Percentiles rank a stretch among this genome's conserved stretches.
phyloP scores from a whole-genome alignment of 2,797 vertebrate genomes.

The Falco berigora region DNA sequence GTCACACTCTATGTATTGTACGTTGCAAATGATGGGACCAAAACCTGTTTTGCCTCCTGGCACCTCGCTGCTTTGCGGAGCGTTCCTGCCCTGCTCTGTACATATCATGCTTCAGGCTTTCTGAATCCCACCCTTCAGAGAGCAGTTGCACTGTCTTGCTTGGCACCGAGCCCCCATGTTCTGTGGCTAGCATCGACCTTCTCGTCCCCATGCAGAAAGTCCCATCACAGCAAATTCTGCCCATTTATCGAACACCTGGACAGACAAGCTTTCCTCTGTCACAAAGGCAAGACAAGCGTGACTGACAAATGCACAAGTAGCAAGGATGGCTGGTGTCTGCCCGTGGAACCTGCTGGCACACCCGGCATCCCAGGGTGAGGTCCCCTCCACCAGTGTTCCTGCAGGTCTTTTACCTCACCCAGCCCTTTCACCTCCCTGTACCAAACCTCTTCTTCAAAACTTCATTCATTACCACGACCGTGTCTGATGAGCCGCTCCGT shows the following conservation, averaged over 20 bases:
- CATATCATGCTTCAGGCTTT: background rate
- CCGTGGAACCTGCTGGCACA: background rate
- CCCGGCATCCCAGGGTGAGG: background rate
- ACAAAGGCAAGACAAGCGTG: background rate
- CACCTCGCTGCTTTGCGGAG: background rate
- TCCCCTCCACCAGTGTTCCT: background rate
- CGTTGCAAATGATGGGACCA: background rate
- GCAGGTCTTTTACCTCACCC: background rate
- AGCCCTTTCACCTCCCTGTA: background rate
- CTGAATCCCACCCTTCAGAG: background rate
- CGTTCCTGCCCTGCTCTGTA: background rate
- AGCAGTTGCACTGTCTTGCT: background rate
- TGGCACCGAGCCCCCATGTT: background rate
- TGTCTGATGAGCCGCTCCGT: background rate
- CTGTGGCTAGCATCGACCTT: background rate
- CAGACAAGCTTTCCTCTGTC: background rate
- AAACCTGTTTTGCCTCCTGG: background rate
- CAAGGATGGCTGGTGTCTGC: background rate
- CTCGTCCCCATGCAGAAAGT: background rate
- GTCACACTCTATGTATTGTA: background rate
- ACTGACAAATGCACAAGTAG: background rate
- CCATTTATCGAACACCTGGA: background rate
- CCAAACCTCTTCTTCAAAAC: background rate
- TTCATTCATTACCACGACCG: background rate
- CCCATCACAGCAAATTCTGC: background rate